Conservation (phyloP, 2,797 vertebrate genomes). For the Periophthalmus magnuspinnatus region DNA sequence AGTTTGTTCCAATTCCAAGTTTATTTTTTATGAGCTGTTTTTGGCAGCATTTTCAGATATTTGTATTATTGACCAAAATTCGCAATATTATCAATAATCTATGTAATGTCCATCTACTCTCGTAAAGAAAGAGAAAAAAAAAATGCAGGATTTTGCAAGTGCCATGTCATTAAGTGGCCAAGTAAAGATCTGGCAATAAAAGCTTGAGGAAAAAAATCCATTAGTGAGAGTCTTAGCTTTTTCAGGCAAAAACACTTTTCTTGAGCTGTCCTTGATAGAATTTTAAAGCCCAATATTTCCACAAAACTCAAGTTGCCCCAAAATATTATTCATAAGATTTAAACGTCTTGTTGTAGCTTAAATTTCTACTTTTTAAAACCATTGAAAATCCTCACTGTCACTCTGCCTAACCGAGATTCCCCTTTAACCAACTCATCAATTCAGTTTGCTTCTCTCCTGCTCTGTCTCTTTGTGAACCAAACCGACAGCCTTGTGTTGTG, state of each 20-base stretch:
- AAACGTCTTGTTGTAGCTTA: neutral
- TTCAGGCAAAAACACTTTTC: neutral
- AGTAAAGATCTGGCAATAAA: neutral
- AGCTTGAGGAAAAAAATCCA: neutral
- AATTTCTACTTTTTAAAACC: neutral
- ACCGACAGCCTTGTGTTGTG: slow-evolving; percentile 68
- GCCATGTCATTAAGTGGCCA: no score
- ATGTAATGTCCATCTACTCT: no score
- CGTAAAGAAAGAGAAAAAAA: no score
- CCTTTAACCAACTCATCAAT: slow-evolving; percentile 64
- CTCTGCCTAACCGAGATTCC: neutral
- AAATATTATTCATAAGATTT: neutral
- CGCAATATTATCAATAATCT: no score
- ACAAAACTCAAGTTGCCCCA: neutral
- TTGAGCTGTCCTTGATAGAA: neutral
- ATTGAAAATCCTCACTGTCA: neutral
- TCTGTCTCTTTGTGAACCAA: slow-evolving; percentile 39
- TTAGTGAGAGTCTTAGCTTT: neutral
- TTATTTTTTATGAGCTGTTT: no score
- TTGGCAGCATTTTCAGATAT: no score
- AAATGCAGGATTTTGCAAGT: no score
- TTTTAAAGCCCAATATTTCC: neutral
- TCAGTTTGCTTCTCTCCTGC: slow-evolving; percentile 59
- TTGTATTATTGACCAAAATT: no score
- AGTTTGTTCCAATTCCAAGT: no score